Evolutionary conservation across 2,113 vertebrate species (phyloP).

Genomic region (Istiophorus platypterus): DNA sequence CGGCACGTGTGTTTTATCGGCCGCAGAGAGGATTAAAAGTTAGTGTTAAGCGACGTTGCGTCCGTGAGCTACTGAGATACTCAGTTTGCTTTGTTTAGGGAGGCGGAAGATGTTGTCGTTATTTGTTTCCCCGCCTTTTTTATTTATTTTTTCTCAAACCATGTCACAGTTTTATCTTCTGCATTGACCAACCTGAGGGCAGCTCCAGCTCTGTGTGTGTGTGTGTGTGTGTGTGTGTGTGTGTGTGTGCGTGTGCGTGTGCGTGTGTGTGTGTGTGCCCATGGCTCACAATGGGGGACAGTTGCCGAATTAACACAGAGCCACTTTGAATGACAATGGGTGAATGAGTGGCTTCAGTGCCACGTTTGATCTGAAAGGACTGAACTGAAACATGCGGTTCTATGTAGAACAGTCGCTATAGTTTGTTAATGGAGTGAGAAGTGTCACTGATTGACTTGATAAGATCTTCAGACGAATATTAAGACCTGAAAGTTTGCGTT

Average conservation of each 20-base stretch:
- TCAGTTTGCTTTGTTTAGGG: constrained; percentile 4
- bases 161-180: background rate
- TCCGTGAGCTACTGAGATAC: too few species aligned
- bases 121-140: constrained; percentile 36
- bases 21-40: too few species aligned
- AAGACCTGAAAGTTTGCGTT: background rate
- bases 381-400: background rate
- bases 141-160: background rate
- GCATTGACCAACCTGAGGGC: background rate
- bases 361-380: background rate
- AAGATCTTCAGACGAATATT: background rate
- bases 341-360: constrained; percentile 9
- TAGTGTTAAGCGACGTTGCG: too few species aligned
- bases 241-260: too few species aligned
- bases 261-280: too few species aligned
- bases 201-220: too few species aligned
- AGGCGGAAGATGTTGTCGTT: constrained; percentile 17
- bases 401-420: background rate
- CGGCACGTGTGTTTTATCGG: background rate
- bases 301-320: constrained; percentile 14
- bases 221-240: too few species aligned
- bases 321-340: constrained; percentile 51
- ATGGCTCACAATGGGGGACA: constrained; percentile 18
- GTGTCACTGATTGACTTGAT: constrained; percentile 26
- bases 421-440: constrained; percentile 58